Base-by-base conservation (phyloP, 1,140 invertebrate genomes). In the Saccostrea echinata region DNA sequence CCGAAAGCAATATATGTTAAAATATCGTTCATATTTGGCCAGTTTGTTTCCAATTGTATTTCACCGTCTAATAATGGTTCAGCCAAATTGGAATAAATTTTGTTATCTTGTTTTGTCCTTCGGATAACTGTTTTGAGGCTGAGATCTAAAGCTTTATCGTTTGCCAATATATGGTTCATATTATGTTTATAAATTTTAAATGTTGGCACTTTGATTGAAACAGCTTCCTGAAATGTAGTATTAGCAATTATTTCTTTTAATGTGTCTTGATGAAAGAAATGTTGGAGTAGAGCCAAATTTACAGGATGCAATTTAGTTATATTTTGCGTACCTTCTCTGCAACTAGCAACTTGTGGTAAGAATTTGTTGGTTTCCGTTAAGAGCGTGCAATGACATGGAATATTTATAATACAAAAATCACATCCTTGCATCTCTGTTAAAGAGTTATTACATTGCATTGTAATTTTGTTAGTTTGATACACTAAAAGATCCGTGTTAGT, bases 241-340 rank as follows among this genome's bases (percentile, higher is more conserved):
- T 57, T 57, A 57, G 55, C 55, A 57, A 57, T 57, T 21, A 27
- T 84, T 84, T 21, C 9, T 84, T 2, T 18, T 51, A 43, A 24
- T 12, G 51, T 51, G 55, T 57, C 55, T 13, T 57, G 9, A 57
- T 57, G 55, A 52, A 86, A 86, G 16, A 86, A 86, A 52, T 86
- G 33, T 83, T 84, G 86, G 16, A 87, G 80, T 61, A 84, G n/a
- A 51, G 86, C 76, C 24, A 87, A 82, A 30, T 83, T 82, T n/a
- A 83, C 30, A 16, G 86, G 76, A 43, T 87, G 24, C 4, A 82
- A 30, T 27, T n/a, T 82, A 51, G 24, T 30, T 35, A 87, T 21
- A 18, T 53, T 18, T n/a, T n/a, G 57, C 16, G 51, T 33, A 33
- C 30, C 21, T 51, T 21, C 12, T 55, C 55, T 84, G 51, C 85